These are phyloP conservation scores for Scolopax mira DNA, from an alignment of 2,113 vertebrate genomes.

Conservation along the genomic window DNA sequence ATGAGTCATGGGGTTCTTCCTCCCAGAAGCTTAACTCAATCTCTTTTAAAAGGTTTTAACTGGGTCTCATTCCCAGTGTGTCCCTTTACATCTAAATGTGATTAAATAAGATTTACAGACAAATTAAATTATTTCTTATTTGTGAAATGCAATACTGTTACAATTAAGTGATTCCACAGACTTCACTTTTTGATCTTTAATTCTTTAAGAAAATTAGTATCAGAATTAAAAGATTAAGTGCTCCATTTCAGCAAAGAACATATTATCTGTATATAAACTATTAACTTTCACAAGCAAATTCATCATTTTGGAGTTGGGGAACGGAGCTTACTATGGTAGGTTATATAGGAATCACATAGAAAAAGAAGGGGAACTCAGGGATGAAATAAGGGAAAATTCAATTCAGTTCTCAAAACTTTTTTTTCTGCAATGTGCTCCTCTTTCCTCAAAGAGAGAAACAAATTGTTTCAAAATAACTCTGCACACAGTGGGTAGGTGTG, in stretches of 20 bases:
- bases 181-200: conserved; percentile 20
- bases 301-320: not conserved
- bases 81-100: not conserved
- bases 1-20: not conserved
- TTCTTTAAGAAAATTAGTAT: conserved; percentile 15
- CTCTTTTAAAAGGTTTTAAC: not conserved
- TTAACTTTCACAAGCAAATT: not conserved
- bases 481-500: not conserved
- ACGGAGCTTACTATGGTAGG: not conserved
- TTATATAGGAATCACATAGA: not conserved
- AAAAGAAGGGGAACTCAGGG: not conserved
- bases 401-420: not conserved
- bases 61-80: not conserved
- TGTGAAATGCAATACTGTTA: not conserved
- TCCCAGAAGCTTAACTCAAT: not conserved
- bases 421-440: not conserved
- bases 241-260: not conserved
- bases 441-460: not conserved
- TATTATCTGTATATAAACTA: not conserved
- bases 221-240: conserved; percentile 14
- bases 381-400: not conserved
- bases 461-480: conserved; percentile 3
- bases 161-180: not conserved
- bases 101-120: conserved; percentile 8
- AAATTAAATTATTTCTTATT: conserved; percentile 16